Evolutionary conservation across 2,888 invertebrate genomes (phyloP), one percentile per base, ranked within the genome.

Genomic region (Gastrophysa polygoni): DNA sequence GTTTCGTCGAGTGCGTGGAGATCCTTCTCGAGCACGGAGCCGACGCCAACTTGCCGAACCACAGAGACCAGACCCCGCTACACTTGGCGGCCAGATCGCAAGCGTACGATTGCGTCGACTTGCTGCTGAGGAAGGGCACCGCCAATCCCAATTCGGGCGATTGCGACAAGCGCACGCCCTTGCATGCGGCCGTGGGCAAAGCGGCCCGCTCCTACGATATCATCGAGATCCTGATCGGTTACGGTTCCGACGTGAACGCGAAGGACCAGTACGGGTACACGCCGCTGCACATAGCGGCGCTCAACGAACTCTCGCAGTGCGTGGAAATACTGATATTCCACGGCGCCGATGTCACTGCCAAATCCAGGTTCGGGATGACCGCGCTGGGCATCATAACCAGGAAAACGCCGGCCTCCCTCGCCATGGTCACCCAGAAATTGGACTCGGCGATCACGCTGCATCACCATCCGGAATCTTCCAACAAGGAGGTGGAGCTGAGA

Each of bases 281-380:
- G 0, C 91, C 94, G 0, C 83, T 95, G 43, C 94, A 95, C 78
- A 85, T 95, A 66, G 94, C 94, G 4, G 93, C 93, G 3, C 82
- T 94, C 8, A 94, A 94, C 77, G 94, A 94, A 34, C 83, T 93
- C 38, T 91, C 92, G 0, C 90, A 91, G 72, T 93, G 93, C 78
- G 94, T 94, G 1, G 92, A 93, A 78, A 88, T 92, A 68, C 82
- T 95, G 66, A 90, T 95, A 64, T 90, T 89, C 75, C 90, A 91
- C 77, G 94, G 93, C 2, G 93, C 93, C 51, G 94, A 95, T 83
- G 90, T 95, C n/a, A 93, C 93, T 11, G 91, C 93, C 1, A 89
- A 91, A 74, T 94, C 93, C 54, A 92, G 91, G 79, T 93, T 92
- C 74, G 93, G 94, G 61, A 91, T 92, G 78, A 91, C 92, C 7